Percentiles rank a stretch among this genome's conserved stretches.
phyloP scores from a whole-genome alignment of 1,140 invertebrate species.

The Parapsyche elsis region DNA sequence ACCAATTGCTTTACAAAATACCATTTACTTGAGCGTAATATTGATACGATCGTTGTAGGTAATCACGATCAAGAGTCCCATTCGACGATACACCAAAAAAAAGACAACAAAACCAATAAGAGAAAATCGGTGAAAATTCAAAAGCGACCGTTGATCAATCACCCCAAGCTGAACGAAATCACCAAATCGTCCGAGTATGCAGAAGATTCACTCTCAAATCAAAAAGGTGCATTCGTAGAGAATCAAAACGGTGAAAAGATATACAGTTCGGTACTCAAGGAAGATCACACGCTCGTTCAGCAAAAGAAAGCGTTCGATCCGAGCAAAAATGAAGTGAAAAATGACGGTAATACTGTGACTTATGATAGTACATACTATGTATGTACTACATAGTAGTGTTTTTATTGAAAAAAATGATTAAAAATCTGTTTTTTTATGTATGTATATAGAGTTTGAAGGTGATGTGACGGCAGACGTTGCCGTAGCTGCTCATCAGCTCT shows the following conservation, averaged over 20 bases:
- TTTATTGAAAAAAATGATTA: constrained; percentile 11
- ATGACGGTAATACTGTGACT: constrained; percentile 39
- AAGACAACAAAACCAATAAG: constrained; percentile 38
- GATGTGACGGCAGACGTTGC: constrained; percentile 63
- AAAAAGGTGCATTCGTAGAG: constrained; percentile 8
- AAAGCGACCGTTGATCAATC: constrained; percentile 43
- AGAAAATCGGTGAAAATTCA: constrained; percentile 46
- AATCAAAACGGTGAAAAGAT: constrained; percentile 38
- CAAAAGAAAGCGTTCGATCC: constrained; percentile 42
- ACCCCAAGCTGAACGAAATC: constrained; percentile 43
- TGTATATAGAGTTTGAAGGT: constrained; percentile 56
- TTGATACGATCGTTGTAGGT: constrained; percentile 12
- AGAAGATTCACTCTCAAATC: too few species aligned
- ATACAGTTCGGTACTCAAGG: constrained; percentile 54
- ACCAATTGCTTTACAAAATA: too few species aligned
- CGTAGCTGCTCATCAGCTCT: constrained; percentile 64
- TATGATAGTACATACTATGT: not conserved
- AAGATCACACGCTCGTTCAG: constrained; percentile 53
- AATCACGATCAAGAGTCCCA: constrained; percentile 51
- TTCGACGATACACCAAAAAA: constrained; percentile 48
- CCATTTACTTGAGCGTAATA: not conserved
- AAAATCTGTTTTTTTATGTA: not conserved
- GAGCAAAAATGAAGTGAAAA: constrained; percentile 25
- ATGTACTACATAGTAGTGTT: not conserved
- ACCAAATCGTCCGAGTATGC: not conserved